Percentiles rank a stretch among this genome's conserved stretches.
phyloP scores from a whole-genome alignment of 2,797 vertebrate species.

The Mus spretus region DNA sequence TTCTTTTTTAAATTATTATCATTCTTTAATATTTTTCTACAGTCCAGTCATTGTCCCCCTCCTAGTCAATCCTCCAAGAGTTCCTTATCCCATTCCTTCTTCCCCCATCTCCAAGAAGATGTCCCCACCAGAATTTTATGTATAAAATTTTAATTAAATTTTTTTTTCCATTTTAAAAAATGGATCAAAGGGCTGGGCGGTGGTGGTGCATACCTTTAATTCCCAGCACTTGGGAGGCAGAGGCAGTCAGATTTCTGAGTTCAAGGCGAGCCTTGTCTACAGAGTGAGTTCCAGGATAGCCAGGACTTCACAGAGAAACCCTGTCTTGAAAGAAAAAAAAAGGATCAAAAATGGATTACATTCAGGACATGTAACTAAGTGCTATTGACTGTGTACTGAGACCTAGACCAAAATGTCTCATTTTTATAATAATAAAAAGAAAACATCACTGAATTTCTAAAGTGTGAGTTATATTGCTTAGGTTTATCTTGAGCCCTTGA shows the following conservation, averaged over 20 bases:
- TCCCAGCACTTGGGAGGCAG: no score
- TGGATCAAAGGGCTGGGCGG: no score
- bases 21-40: background rate
- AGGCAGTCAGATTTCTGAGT: no score
- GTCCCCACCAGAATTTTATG: background rate
- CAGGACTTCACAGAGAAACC: no score
- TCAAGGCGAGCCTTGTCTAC: no score
- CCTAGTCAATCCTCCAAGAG: background rate
- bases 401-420: conserved; percentile 43
- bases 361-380: conserved; percentile 21
- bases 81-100: background rate
- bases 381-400: background rate
- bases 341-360: background rate
- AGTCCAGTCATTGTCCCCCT: background rate
- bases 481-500: background rate
- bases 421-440: conserved; percentile 38
- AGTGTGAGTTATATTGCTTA: background rate
- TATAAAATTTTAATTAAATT: background rate
- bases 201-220: no score
- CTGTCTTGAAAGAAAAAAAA: background rate
- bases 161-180: no score
- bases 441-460: background rate
- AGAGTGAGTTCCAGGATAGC: no score
- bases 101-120: background rate
- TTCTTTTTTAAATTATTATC: background rate